Conservation (phyloP, 2,888 invertebrate species). For the Rhingia rostrata region DNA sequence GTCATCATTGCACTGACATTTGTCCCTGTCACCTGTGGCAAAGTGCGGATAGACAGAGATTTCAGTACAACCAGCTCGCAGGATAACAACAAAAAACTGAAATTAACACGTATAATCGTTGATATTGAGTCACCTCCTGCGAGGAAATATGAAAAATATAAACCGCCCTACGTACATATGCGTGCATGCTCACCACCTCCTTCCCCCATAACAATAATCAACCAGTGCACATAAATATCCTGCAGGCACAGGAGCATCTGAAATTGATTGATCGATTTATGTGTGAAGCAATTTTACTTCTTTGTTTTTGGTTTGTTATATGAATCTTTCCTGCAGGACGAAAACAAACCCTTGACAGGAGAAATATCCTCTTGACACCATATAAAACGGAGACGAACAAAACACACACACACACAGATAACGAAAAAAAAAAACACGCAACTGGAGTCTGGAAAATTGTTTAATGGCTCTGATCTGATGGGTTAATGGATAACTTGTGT, state of each 20-base stretch:
- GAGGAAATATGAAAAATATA: not conserved
- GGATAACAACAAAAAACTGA: slow-evolving; percentile 50
- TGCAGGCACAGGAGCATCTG: slow-evolving; percentile 20
- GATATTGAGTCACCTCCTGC: slow-evolving; percentile 20
- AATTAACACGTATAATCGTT: slow-evolving; percentile 65
- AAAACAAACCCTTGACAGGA: slow-evolving; percentile 49
- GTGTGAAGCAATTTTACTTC: slow-evolving; percentile 52
- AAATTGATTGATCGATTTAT: slow-evolving; percentile 75
- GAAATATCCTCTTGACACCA: slow-evolving; percentile 54
- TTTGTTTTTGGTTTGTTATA: slow-evolving; percentile 7
- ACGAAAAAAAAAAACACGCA: slow-evolving; percentile 26
- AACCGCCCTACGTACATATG: not conserved
- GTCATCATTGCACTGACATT: slow-evolving; percentile 65
- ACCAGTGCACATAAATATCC: slow-evolving; percentile 33
- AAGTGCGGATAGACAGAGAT: slow-evolving; percentile 34
- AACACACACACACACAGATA: not conserved
- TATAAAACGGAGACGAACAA: slow-evolving; percentile 10
- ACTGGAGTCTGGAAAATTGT: slow-evolving; percentile 74
- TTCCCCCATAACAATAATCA: not conserved
- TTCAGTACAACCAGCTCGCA: not conserved
- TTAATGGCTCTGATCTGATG: slow-evolving; percentile 75
- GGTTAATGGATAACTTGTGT: slow-evolving; percentile 77
- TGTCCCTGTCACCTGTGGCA: slow-evolving; percentile 71
- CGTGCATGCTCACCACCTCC: not conserved
- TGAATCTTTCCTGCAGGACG: slow-evolving; percentile 19